Conservation (phyloP, 2,797 vertebrate genomes). For the Crocidura indochinensis region DNA sequence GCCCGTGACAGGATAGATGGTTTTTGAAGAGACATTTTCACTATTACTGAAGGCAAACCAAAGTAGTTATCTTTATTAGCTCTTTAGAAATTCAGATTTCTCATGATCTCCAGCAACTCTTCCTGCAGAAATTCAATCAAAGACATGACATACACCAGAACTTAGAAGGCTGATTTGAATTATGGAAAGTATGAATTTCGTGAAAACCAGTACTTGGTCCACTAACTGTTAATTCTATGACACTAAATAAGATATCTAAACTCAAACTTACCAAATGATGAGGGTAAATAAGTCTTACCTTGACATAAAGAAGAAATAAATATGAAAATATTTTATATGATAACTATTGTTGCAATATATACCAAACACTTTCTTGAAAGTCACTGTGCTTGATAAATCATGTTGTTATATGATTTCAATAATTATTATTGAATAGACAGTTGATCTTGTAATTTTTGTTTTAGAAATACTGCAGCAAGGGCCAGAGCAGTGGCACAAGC, state of each 20-base stretch:
- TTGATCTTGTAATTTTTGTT: neutral
- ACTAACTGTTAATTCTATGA: neutral
- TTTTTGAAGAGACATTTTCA: neutral
- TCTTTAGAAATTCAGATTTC: constrained; percentile 1
- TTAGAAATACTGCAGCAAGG: constrained; percentile 30
- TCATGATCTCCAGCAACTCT: neutral
- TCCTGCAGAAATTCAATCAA: neutral
- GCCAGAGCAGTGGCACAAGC: no score
- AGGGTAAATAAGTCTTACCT: neutral
- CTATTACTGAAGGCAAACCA: neutral
- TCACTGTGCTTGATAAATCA: neutral
- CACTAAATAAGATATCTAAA: neutral
- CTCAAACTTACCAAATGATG: neutral
- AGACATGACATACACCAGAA: neutral
- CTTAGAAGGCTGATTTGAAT: constrained; percentile 15
- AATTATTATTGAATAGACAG: neutral
- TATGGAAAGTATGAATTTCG: neutral
- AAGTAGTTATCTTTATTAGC: neutral
- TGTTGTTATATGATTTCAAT: neutral
- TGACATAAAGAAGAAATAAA: neutral
- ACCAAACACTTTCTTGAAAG: neutral
- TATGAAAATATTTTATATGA: constrained; percentile 7
- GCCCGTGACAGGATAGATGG: no score
- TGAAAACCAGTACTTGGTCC: neutral
- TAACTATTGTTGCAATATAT: neutral